phyloP scores from a whole-genome alignment of 2,113 vertebrate genomes.

The Puntigrus tetrazona region DNA sequence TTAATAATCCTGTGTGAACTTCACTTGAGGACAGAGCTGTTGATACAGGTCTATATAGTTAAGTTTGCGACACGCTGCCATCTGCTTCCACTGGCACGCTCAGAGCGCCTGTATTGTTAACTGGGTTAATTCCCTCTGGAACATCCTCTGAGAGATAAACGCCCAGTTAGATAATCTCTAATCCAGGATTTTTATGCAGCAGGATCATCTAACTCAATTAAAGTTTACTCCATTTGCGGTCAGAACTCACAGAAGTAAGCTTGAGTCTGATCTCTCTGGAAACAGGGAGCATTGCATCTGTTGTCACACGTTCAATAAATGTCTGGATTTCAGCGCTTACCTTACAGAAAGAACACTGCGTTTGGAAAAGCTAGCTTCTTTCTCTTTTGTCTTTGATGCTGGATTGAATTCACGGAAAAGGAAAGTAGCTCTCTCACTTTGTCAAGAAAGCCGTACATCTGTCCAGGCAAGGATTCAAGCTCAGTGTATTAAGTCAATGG shows the following conservation, averaged over 20 bases:
- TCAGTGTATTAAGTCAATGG: background rate
- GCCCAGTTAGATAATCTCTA: constrained; percentile 23
- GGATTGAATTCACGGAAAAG: background rate
- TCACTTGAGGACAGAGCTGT: background rate
- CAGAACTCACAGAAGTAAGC: constrained; percentile 18
- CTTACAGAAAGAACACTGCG: background rate
- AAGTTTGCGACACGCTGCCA: background rate
- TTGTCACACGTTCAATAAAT: background rate
- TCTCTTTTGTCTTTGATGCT: background rate
- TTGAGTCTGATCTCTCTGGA: background rate
- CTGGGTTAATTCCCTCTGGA: constrained; percentile 33
- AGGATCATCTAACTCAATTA: constrained; percentile 38
- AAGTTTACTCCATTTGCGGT: constrained; percentile 24
- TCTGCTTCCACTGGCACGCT: background rate
- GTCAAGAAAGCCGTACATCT: background rate
- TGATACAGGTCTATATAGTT: background rate
- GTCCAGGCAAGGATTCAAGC: background rate
- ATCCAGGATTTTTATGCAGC: constrained; percentile 33
- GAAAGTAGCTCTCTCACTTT: too few relatives aligned
- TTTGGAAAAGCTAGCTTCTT: background rate
- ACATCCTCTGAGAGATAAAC: constrained; percentile 35
- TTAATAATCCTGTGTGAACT: background rate
- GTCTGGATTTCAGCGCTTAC: background rate
- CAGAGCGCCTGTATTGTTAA: constrained; percentile 14
- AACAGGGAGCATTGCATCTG: background rate